Percentiles rank a stretch among this genome's conserved stretches.
Conservation (phyloP, 2,113 vertebrate genomes). For the Atractosteus spatula region DNA sequence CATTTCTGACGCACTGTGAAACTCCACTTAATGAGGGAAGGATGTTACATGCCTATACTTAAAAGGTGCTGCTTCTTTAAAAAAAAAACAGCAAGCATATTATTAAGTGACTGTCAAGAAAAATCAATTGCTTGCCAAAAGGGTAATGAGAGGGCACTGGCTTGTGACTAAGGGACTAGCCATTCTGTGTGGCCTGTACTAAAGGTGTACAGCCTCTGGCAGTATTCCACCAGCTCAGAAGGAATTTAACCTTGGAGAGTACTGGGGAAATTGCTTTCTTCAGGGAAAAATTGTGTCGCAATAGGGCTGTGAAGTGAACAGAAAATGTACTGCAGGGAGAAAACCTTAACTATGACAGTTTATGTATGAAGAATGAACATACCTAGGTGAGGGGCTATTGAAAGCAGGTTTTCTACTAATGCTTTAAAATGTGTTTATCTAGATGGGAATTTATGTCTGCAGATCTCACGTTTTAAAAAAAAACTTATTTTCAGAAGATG, state of each 20-base stretch:
- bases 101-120: conserved; percentile 62
- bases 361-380: too few species aligned
- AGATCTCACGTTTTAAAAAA: too few species aligned
- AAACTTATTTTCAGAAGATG: too few species aligned
- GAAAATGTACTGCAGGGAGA: neutral
- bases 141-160: conserved; percentile 67
- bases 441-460: too few species aligned
- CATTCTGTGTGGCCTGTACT: conserved; percentile 47
- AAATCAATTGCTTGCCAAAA: conserved; percentile 69
- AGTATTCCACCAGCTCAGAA: conserved; percentile 48
- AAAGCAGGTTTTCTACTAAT: too few species aligned
- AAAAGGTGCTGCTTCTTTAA: neutral
- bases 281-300: conserved; percentile 24
- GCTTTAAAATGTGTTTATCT: too few species aligned
- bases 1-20: too few species aligned
- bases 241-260: conserved; percentile 76
- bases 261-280: conserved; percentile 49
- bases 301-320: conserved; percentile 27
- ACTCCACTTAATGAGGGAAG: conserved; percentile 17
- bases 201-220: conserved; percentile 70
- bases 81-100: conserved; percentile 36
- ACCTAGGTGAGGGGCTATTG: too few species aligned
- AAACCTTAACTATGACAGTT: neutral
- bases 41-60: conserved; percentile 25
- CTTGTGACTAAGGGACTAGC: conserved; percentile 56